phyloP scores from a whole-genome alignment of 2,797 vertebrate genomes.

The Rhinella marina region DNA sequence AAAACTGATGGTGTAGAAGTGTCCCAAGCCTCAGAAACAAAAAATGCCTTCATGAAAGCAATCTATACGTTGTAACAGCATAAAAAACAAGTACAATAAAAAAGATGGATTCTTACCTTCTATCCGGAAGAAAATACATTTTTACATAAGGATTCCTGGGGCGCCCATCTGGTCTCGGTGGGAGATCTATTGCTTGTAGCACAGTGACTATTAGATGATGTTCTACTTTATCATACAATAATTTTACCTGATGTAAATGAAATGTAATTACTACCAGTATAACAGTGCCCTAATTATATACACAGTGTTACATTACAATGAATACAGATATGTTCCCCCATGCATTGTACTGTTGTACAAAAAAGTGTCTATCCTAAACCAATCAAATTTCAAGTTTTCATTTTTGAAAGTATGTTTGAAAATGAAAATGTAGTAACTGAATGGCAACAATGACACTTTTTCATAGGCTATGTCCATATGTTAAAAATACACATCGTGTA shows the following conservation, averaged over 20 bases:
- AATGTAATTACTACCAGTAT: background rate
- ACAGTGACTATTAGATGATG: constrained; percentile 98
- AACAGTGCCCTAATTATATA: background rate
- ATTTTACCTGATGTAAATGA: constrained; percentile 82
- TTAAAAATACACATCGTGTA: too few relatives aligned
- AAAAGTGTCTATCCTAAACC: background rate
- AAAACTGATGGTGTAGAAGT: too few relatives aligned
- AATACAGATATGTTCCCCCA: background rate
- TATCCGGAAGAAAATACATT: constrained; percentile 98
- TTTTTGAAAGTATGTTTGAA: background rate
- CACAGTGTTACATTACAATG: too few relatives aligned
- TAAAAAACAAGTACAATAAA: background rate
- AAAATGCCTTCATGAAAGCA: background rate
- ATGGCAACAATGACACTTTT: too few relatives aligned
- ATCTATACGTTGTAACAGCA: background rate
- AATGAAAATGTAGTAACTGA: background rate
- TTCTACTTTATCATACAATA: constrained; percentile 98
- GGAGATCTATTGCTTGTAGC: constrained; percentile 95
- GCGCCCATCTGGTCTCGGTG: constrained; percentile 86
- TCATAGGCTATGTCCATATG: too few relatives aligned
- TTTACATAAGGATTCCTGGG: constrained; percentile 97
- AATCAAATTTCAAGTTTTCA: background rate
- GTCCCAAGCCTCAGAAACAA: background rate
- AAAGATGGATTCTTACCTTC: constrained; percentile 79
- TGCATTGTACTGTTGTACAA: background rate